Percentiles rank a stretch among this genome's conserved stretches.
Conservation (phyloP, 2,888 invertebrate species). For the Cephalotes varians region DNA sequence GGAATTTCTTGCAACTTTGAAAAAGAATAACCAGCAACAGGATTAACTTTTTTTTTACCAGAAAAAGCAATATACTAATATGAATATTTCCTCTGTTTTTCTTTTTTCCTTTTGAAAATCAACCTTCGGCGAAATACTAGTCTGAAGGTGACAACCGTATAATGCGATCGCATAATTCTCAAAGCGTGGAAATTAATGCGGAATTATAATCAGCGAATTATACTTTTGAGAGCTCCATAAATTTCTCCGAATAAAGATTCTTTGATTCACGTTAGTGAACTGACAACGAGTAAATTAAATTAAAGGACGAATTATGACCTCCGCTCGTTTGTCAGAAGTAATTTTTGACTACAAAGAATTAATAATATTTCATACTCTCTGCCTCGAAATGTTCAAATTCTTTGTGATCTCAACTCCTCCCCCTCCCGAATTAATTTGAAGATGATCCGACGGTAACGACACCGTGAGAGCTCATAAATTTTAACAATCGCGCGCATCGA, state of each 20-base stretch:
- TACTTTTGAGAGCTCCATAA: neutral
- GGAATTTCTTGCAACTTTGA: no score
- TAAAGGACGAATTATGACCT: neutral
- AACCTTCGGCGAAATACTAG: no score
- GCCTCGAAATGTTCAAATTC: slow-evolving; percentile 14
- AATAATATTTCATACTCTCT: neutral
- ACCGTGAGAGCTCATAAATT: slow-evolving; percentile 45
- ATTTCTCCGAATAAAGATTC: neutral
- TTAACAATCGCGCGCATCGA: slow-evolving; percentile 37
- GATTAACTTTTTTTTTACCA: no score
- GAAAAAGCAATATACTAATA: no score
- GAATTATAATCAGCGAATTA: neutral
- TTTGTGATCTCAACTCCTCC: neutral
- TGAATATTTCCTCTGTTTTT: no score
- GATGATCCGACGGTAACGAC: slow-evolving; percentile 23
- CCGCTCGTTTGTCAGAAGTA: neutral
- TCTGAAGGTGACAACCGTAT: neutral
- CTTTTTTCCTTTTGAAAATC: no score
- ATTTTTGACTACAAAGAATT: neutral
- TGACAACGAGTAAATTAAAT: neutral
- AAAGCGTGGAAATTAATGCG: neutral
- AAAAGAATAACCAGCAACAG: no score
- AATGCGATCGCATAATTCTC: neutral
- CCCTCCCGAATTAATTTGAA: slow-evolving; percentile 3
- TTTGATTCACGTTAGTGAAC: neutral